These are phyloP conservation scores for Pterostichus niger DNA, from an alignment of 2,888 invertebrate species.

Conservation along the genomic window DNA sequence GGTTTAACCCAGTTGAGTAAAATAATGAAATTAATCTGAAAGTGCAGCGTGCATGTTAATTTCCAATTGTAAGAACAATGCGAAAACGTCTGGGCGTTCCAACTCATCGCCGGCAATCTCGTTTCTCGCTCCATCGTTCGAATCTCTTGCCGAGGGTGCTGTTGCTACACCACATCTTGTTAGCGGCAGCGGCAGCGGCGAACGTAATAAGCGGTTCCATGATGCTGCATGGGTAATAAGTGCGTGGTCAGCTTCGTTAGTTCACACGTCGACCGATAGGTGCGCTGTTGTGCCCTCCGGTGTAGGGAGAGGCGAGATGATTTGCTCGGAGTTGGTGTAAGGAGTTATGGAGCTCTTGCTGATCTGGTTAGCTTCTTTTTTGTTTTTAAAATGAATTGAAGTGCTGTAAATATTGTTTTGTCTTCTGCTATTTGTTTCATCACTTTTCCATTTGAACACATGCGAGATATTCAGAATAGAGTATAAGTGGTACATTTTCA, in stretches of 20 bases:
- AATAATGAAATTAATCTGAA: slow-evolving; percentile 14
- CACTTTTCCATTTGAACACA: background rate
- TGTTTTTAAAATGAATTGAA: background rate
- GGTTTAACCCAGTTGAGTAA: background rate
- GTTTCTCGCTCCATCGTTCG: background rate
- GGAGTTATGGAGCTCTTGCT: slow-evolving; percentile 10
- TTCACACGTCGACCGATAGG: slow-evolving; percentile 62
- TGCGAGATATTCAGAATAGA: no score
- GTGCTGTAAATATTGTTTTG: slow-evolving; percentile 28
- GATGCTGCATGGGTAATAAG: slow-evolving; percentile 57
- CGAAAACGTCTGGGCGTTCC: slow-evolving; percentile 28
- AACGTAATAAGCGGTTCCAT: slow-evolving; percentile 64
- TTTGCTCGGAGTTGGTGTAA: slow-evolving; percentile 13
- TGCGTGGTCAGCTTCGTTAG: slow-evolving; percentile 64
- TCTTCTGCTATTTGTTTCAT: background rate
- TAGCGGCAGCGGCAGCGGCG: slow-evolving; percentile 54
- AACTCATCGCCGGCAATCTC: slow-evolving; percentile 33
- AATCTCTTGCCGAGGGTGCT: slow-evolving; percentile 31
- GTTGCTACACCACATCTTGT: slow-evolving; percentile 51
- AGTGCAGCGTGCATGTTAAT: no score
- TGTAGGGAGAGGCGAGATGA: slow-evolving; percentile 44
- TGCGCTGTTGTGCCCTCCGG: slow-evolving; percentile 41
- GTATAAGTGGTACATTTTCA: no score
- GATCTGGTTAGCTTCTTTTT: slow-evolving; percentile 18
- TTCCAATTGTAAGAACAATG: background rate